Percentiles rank a stretch among this genome's conserved stretches.
Evolutionary conservation across 1,140 invertebrate genomes (phyloP).

Genomic region (Zaprionus inermis): DNA sequence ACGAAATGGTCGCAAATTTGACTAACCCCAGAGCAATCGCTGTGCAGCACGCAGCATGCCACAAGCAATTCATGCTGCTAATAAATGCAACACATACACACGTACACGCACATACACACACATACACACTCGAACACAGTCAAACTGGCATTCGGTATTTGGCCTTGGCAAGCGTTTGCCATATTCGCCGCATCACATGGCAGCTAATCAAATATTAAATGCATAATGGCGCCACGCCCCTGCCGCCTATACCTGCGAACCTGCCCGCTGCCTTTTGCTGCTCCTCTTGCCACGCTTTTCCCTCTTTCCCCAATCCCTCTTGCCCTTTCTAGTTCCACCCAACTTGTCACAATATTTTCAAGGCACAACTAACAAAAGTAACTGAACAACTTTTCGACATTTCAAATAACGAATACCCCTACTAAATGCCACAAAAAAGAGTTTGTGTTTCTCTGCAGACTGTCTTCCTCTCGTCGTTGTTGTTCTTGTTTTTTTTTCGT

Average conservation of each 20-base stretch:
- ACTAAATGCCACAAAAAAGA: neutral
- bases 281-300: neutral
- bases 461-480: neutral
- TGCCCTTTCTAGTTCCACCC: too few relatives aligned
- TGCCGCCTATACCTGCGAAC: too few relatives aligned
- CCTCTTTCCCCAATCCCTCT: neutral
- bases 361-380: conserved; percentile 19
- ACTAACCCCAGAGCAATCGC: conserved; percentile 1
- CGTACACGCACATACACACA: neutral
- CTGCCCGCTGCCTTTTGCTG: neutral
- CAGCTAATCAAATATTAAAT: conserved; percentile 53
- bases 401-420: neutral
- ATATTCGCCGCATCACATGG: conserved; percentile 41
- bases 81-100: conserved; percentile 22
- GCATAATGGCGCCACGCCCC: neutral
- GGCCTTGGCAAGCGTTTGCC: conserved; percentile 59
- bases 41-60: neutral
- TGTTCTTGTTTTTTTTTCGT: conserved; percentile 16
- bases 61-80: conserved; percentile 21
- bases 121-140: conserved; percentile 5
- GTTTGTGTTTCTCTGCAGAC: neutral
- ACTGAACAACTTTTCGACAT: neutral
- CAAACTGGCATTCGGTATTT: conserved; percentile 45
- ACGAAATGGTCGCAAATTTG: conserved; percentile 6
- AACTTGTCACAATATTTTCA: conserved; percentile 21